phyloP scores from a whole-genome alignment of 1,140 invertebrate genomes.

The Drosophila funebris region DNA sequence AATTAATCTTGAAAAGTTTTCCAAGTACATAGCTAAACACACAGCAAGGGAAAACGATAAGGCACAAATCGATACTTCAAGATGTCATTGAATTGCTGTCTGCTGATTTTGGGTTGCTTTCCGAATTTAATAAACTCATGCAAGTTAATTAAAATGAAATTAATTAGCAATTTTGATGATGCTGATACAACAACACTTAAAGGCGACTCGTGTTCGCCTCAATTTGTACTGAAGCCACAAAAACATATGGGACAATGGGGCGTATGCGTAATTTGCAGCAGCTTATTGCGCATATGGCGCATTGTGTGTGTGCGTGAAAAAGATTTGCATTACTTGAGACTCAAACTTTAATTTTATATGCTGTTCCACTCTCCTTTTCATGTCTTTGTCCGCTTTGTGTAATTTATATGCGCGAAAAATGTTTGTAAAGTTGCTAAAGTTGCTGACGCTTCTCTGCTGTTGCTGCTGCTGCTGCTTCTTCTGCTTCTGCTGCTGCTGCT shows the following conservation, averaged over 20 bases:
- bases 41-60: background rate
- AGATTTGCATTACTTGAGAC: slow-evolving; percentile 69
- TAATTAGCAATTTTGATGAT: slow-evolving; percentile 54
- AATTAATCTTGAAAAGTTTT: slow-evolving; percentile 71
- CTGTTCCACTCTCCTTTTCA: slow-evolving; percentile 41
- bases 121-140: slow-evolving; percentile 63
- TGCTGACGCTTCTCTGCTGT: slow-evolving; percentile 37
- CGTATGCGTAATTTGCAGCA: slow-evolving; percentile 55
- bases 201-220: background rate
- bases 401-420: slow-evolving; percentile 72
- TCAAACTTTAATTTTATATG: slow-evolving; percentile 60
- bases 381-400: slow-evolving; percentile 45
- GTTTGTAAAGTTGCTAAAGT: slow-evolving; percentile 65
- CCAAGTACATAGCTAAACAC: slow-evolving; percentile 3
- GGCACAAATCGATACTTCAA: slow-evolving; percentile 2
- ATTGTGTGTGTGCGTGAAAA: slow-evolving; percentile 51
- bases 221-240: slow-evolving; percentile 10
- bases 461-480: slow-evolving; percentile 27
- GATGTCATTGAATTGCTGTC: too few relatives aligned
- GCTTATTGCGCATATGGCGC: slow-evolving; percentile 65
- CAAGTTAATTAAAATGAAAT: slow-evolving; percentile 74
- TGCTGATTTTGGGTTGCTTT: slow-evolving; percentile 33
- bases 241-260: slow-evolving; percentile 3
- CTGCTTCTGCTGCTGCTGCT: slow-evolving; percentile 15
- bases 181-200: background rate